Conservation (phyloP, 1,140 invertebrate genomes). For the Lasioglossum baleicum region DNA sequence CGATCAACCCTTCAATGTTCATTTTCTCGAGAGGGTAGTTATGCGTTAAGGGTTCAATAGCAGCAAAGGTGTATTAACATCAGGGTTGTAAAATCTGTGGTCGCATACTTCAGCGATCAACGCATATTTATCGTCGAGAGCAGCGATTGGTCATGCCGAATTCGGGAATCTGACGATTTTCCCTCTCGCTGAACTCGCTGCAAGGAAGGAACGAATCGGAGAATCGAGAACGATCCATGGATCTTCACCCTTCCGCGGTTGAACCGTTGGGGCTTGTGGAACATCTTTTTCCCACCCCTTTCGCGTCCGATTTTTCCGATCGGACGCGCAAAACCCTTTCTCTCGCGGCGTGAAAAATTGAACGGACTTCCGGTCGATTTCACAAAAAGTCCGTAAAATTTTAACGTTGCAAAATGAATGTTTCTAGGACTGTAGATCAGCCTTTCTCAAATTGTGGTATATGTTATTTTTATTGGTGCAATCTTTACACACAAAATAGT, state of each 20-base stretch:
- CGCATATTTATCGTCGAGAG: not conserved
- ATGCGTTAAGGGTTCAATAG: too few species aligned
- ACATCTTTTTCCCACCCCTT: constrained; percentile 8
- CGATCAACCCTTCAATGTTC: too few species aligned
- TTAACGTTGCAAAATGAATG: not conserved
- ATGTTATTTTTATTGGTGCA: too few species aligned
- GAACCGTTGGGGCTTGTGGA: constrained; percentile 7
- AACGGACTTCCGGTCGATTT: constrained; percentile 71
- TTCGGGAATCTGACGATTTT: constrained; percentile 50
- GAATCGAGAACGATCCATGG: not conserved
- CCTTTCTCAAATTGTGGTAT: too few species aligned
- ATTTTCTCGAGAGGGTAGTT: too few species aligned
- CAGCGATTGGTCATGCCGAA: constrained; percentile 27
- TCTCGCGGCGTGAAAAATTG: constrained; percentile 56
- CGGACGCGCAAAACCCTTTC: constrained; percentile 61
- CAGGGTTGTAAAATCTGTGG: not conserved
- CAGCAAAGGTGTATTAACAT: too few species aligned
- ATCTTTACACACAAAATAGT: too few species aligned
- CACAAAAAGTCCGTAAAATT: constrained; percentile 66
- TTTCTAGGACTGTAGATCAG: too few species aligned
- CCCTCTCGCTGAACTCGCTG: constrained; percentile 60
- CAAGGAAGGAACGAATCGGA: constrained; percentile 35
- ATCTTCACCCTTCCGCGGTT: not conserved
- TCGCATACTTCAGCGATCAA: not conserved
- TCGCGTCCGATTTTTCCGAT: constrained; percentile 49